phyloP scores from a whole-genome alignment of 2,113 vertebrate genomes.

The Pogonocichla stellata region DNA sequence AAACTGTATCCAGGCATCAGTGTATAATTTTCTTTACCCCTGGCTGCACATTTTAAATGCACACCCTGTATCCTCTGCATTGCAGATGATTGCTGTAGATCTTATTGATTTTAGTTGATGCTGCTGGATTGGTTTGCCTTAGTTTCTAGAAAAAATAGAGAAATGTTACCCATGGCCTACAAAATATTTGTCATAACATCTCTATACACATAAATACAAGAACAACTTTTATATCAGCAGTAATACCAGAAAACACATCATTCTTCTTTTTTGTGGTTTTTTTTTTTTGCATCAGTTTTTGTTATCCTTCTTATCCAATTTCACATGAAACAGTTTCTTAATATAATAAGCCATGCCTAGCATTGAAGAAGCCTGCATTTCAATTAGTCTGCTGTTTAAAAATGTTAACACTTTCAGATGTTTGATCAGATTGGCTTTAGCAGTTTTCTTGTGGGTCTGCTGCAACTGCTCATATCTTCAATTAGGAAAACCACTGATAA shows the following conservation, averaged over 20 bases:
- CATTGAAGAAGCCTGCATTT: neutral
- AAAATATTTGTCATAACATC: neutral
- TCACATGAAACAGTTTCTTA: neutral
- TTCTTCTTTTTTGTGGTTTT: neutral
- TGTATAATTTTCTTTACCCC: neutral
- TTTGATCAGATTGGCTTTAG: neutral
- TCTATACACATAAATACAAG: neutral
- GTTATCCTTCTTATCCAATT: neutral
- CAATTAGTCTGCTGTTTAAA: neutral
- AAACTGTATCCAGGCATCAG: neutral
- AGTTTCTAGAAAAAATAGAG: neutral
- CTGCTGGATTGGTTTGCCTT: neutral
- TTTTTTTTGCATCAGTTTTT: neutral
- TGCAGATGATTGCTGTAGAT: neutral
- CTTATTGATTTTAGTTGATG: constrained; percentile 20
- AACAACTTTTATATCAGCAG: neutral
- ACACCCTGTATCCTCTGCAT: neutral
- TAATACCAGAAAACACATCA: neutral
- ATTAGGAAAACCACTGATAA: neutral
- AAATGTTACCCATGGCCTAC: neutral
- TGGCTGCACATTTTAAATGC: neutral
- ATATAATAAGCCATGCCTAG: neutral
- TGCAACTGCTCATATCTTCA: neutral
- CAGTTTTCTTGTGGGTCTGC: neutral
- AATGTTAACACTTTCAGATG: neutral